Base-by-base conservation (phyloP, 2,113 vertebrate genomes). In the Columbina picui region DNA sequence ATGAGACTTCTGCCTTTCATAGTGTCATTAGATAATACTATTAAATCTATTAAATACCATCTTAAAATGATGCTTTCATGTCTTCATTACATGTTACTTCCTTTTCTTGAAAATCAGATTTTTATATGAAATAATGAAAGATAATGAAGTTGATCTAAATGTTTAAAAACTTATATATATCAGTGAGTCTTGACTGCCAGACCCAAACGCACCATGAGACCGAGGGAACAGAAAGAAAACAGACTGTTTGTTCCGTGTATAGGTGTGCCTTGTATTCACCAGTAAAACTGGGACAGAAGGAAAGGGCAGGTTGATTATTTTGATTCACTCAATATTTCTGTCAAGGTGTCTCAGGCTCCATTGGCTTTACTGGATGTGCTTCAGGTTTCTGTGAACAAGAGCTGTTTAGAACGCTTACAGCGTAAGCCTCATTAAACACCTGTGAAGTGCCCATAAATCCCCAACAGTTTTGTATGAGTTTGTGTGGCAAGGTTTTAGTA, bases 381-480 rank as follows among this genome's bases (percentile, higher is more conserved):
- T 87, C 70, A 74, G 63, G 17, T 79, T 83, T 87, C 29, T 1
- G 1, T 47, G 70, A 85, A 61, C 38, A 73, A 34, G 74, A 89
- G 36, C 45, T 38, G 29, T 80, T 96, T 55, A 55, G 38, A 57
- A 80, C 1, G 2, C 67, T 87, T 90, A 43, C 1, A 1, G 32
- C 36, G 23, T 67, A 91, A 94, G 67, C 74, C 52, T 93, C 78
- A 77, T 92, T 96, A 83, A 96, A 85, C 55, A 36, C 34, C 17
- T 1, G 0, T 69, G 78, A 83, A 91, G 34, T 57, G 27, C 55
- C 43, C 17, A 36, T 87, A 91, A 95, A 94, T 97, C 53, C 53
- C 30, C n/a, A 61, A 36, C 16, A 80, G 43, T 43, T 43, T 43
- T 43, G 43, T 43, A 43, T 8, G 6, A n/a, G n/a, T n/a, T n/a